A percentile compares a stretch with the other conserved stretches of the same genome.
Conservation (phyloP, 2,797 vertebrate genomes). For the Fistularia tabacaria region DNA sequence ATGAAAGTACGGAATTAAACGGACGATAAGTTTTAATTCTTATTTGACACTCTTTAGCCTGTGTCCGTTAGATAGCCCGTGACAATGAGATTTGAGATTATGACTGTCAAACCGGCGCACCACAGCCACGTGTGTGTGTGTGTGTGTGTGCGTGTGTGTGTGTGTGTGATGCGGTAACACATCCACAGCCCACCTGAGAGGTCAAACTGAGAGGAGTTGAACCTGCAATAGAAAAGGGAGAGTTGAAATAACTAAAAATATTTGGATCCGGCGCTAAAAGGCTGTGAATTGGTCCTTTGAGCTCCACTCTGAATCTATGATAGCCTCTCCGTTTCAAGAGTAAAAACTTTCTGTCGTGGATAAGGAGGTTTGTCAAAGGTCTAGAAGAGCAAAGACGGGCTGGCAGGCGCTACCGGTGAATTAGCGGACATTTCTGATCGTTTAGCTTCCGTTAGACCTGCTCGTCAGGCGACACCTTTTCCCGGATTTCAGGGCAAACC, state of each 20-base stretch:
- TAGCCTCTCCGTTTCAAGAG: neutral
- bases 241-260: constrained; percentile 10
- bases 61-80: too few species aligned
- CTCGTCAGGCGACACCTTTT: too few species aligned
- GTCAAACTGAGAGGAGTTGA: constrained; percentile 33
- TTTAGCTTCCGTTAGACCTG: too few species aligned
- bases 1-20: too few species aligned
- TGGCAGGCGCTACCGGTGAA: too few species aligned
- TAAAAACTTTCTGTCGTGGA: neutral
- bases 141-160: neutral
- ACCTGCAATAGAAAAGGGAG: constrained; percentile 7
- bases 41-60: too few species aligned
- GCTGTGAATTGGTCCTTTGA: neutral
- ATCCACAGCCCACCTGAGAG: constrained; percentile 26
- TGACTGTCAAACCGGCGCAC: too few species aligned
- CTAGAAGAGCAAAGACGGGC: neutral
- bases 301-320: neutral
- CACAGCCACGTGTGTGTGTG: neutral
- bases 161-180: too few species aligned
- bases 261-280: constrained; percentile 1
- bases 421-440: too few species aligned
- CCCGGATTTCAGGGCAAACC: too few species aligned
- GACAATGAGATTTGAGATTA: too few species aligned
- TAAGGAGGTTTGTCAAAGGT: neutral
- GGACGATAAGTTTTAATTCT: too few species aligned